Evolutionary conservation across 2,113 vertebrate species (phyloP), one percentile per base, ranked within the genome.

Genomic region (Caloenas nicobarica): DNA sequence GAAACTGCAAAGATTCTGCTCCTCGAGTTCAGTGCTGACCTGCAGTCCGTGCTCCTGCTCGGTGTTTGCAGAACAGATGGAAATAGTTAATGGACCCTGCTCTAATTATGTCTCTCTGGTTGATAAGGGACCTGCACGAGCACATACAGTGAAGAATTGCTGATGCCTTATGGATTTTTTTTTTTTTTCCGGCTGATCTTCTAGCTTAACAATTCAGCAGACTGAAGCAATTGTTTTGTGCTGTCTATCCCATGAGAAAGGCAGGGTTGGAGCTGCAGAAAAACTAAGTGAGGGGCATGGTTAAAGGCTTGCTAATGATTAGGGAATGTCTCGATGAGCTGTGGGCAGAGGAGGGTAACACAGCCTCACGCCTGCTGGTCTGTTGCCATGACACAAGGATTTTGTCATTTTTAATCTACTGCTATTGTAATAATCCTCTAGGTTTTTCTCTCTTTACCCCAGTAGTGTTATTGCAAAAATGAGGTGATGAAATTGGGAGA

Each of bases 91-190:
- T 21, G 79, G 42, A 54, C 36, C 7, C 61, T 73, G 79, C 81
- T 76, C 65, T 28, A 46, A 7, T 36, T 25, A 3, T 18, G 66
- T 28, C 84, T 25, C 48, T 28, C 29, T 38, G 79, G 31, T 8
- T 40, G 88, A 38, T 46, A 73, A 66, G 65, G 81, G 84, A 31
- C 66, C 81, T 50, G 54, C 50, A 28, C 0, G 0, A 25, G 61
- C 87, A 36, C 83, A n/a, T 8, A 7, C 11, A 33, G 82, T 25
- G 29, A 5, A 82, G 64, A 94, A 86, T 38, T 96, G 96, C 95
- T 96, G 96, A 95, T 94, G 92, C 72, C n/a, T 66, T 46, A 12
- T 88, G 83, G 83, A 77, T 79, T 58, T 34, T 18, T n/a, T 53
- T 24, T 38, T 38, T 28, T 48, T n/a, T 53, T 68, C 74, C 81